These are phyloP conservation scores for Nasonia giraulti DNA, from an alignment of 1,140 invertebrate genomes.

Conservation along the genomic window DNA sequence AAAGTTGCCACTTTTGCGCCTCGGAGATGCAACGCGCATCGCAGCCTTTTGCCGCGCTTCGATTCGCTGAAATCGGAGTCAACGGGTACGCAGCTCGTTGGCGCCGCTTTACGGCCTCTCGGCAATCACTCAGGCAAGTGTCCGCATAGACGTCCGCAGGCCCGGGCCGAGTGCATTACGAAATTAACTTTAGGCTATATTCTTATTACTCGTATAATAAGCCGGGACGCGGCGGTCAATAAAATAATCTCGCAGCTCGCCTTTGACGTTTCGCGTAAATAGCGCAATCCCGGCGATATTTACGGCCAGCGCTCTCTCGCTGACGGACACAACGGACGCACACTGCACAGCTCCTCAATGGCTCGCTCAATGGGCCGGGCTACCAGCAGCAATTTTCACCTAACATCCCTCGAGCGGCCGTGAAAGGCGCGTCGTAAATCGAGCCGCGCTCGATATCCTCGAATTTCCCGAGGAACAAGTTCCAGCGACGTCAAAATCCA, in stretches of 20 bases:
- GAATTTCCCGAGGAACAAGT: background rate
- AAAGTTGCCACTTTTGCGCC: too few species aligned
- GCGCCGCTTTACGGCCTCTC: too few species aligned
- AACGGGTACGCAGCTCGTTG: too few species aligned
- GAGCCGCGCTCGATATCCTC: background rate
- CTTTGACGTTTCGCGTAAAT: constrained; percentile 9
- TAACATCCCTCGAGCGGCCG: constrained; percentile 6
- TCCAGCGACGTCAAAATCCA: background rate
- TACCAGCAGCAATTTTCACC: constrained; percentile 27
- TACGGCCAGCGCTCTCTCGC: background rate
- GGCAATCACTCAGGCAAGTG: too few species aligned
- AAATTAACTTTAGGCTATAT: constrained; percentile 27
- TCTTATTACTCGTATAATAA: too few species aligned
- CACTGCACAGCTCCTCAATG: too few species aligned
- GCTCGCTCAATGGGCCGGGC: background rate
- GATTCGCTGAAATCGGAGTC: too few species aligned
- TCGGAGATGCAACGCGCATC: too few species aligned
- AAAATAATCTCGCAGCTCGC: constrained; percentile 1
- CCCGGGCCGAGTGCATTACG: background rate
- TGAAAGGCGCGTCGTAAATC: constrained; percentile 13
- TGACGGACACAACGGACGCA: too few species aligned
- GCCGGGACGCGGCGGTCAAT: background rate
- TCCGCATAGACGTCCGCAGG: too few species aligned
- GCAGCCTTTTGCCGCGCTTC: too few species aligned
- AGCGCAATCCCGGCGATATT: background rate